These are phyloP conservation scores for Kuschelorhynchus macadamiae DNA, from an alignment of 2,888 invertebrate genomes.

Conservation along the genomic window DNA sequence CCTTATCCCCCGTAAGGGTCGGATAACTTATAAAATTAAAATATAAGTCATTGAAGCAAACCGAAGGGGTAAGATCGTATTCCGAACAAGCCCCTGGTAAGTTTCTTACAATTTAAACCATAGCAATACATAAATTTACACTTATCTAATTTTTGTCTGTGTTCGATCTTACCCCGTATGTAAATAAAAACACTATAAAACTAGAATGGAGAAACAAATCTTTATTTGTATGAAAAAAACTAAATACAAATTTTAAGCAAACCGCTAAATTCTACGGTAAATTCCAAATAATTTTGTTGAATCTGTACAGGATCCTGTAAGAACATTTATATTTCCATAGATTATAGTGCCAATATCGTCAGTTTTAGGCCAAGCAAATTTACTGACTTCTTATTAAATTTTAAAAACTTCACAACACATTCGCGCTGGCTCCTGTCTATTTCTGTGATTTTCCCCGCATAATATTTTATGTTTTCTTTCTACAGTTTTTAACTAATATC, in stretches of 20 bases:
- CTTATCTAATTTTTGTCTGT: not conserved
- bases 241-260: slow-evolving; percentile 7
- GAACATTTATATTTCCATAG: slow-evolving; percentile 24
- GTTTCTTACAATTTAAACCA: not conserved
- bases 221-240: slow-evolving; percentile 1
- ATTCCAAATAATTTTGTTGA: slow-evolving; percentile 24
- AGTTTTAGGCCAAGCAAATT: slow-evolving; percentile 20
- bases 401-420: slow-evolving; percentile 34
- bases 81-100: slow-evolving; percentile 15
- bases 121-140: not conserved
- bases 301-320: slow-evolving; percentile 15
- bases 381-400: slow-evolving; percentile 23
- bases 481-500: no score
- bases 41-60: slow-evolving; percentile 9
- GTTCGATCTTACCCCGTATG: not conserved
- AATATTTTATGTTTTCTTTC: slow-evolving; percentile 28
- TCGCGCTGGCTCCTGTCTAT: slow-evolving; percentile 21
- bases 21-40: slow-evolving; percentile 7
- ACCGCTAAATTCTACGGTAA: slow-evolving; percentile 21
- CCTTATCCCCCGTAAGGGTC: not conserved
- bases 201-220: not conserved
- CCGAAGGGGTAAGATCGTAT: slow-evolving; percentile 13
- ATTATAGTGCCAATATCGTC: slow-evolving; percentile 32
- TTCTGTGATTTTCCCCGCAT: no score
- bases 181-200: not conserved